Conservation (phyloP, 2,113 vertebrate species). For the rabbit (Oryctolagus cuniculus) region mOryCun1.1 NC_091436.1:57446001-57446500, state of each 20-base stretch:
- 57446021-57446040: neutral
- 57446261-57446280: slow-evolving; percentile 83
- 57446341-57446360: slow-evolving; percentile 92
- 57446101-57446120: neutral
- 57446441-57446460: slow-evolving; percentile 91
- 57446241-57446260: slow-evolving; percentile 87
- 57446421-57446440: slow-evolving; percentile 92
- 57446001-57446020: neutral
- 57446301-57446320: slow-evolving; percentile 85
- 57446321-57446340: slow-evolving; percentile 90
- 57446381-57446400: slow-evolving; percentile 87
- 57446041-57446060: neutral
- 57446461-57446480: slow-evolving; percentile 93
- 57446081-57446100: neutral
- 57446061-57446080: neutral
- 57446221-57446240: slow-evolving; percentile 93
- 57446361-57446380: slow-evolving; percentile 91
- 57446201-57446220: slow-evolving; percentile 91
- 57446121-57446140: neutral
- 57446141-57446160: neutral
- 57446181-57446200: slow-evolving; percentile 71
- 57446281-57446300: slow-evolving; percentile 81
- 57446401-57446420: slow-evolving; percentile 91
- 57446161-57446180: slow-evolving; percentile 15
- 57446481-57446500: slow-evolving; percentile 92